Evolutionary conservation across 2,797 vertebrate species (phyloP), one percentile per base, ranked within the genome.

Genomic region (Poeciliopsis paucimaculata): DNA sequence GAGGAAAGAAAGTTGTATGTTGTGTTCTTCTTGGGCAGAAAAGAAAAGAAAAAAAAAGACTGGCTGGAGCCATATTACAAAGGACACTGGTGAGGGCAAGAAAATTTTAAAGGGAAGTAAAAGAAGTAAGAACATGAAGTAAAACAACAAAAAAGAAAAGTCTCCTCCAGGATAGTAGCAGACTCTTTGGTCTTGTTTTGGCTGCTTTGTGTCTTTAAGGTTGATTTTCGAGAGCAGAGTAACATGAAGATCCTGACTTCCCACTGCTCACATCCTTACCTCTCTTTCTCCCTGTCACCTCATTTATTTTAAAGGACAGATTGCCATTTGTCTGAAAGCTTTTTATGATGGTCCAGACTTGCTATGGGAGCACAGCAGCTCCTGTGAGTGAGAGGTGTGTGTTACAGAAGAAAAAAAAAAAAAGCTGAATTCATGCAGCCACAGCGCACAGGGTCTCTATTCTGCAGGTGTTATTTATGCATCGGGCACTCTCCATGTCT

Each of bases 261-360:
- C n/a, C 10, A 60, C 39, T 34, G 71, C 75, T 72, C 55, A 79
- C 46, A 68, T 55, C 73, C 41, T 53, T 51, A 46, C 3, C 71
- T 26, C 45, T 8, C 46, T 45, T 78, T 68, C 74, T 85, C 55
- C 80, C 82, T 85, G 84, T 91, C 90, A 89, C 82, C 79, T 93
- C 88, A 94, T 95, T 95, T 95, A 95, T 94, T 89, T 90, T 90
- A 82, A 91, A 92, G 89, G 92, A 92, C 88, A 89, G 86, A 90
- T 90, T 86, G 88, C 92, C 91, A 94, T 96, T 95, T 95, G 93
- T 94, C 94, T 95, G 92, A 95, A 95, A 95, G 94, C 93, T 93
- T 94, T 95, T 94, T 91, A 92, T 94, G 92, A 93, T 86, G 82
- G 80, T 84, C 82, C 82, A 93, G 93, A 93, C 91, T 94, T 95